These are phyloP conservation scores for Coelopa pilipes DNA, from an alignment of 2,888 invertebrate species.

Conservation along the genomic window DNA sequence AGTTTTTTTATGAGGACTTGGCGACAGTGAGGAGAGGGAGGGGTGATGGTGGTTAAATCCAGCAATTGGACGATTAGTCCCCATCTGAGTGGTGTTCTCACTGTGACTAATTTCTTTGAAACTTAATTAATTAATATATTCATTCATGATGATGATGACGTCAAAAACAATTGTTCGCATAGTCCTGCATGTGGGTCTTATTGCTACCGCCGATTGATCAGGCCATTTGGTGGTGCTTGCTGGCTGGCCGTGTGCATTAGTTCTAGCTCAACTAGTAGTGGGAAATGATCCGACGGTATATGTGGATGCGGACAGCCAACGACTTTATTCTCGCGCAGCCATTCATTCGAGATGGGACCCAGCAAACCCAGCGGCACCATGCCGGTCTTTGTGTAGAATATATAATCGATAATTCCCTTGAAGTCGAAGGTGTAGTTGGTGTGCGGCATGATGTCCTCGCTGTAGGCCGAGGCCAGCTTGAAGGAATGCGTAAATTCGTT, in stretches of 20 bases:
- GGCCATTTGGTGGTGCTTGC: conserved; percentile 78
- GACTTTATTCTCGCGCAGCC: conserved; percentile 95
- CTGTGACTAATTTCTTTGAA: conserved; percentile 25
- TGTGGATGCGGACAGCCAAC: conserved; percentile 98
- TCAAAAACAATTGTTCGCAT: conserved; percentile 47
- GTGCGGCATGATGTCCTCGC: conserved; percentile 95
- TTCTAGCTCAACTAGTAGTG: conserved; percentile 89
- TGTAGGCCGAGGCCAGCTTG: conserved; percentile 94
- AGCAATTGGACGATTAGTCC: not conserved
- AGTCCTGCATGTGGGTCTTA: conserved; percentile 53
- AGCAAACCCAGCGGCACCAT: conserved; percentile 95
- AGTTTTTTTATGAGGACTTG: not conserved
- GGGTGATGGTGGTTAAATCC: not conserved
- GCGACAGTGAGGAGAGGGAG: not conserved
- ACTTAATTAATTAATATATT: conserved; percentile 35
- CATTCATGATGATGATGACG: conserved; percentile 48
- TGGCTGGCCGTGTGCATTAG: conserved; percentile 82
- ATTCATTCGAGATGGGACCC: conserved; percentile 92
- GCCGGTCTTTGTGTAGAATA: conserved; percentile 95
- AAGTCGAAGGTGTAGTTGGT: conserved; percentile 99
- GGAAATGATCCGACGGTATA: conserved; percentile 96
- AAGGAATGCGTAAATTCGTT: conserved; percentile 96
- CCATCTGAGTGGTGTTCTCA: conserved; percentile 11
- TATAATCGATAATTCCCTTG: conserved; percentile 99
- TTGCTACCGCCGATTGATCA: conserved; percentile 88